Conservation (phyloP, 1,140 invertebrate species). For the Adoxophyes honmai region DNA sequence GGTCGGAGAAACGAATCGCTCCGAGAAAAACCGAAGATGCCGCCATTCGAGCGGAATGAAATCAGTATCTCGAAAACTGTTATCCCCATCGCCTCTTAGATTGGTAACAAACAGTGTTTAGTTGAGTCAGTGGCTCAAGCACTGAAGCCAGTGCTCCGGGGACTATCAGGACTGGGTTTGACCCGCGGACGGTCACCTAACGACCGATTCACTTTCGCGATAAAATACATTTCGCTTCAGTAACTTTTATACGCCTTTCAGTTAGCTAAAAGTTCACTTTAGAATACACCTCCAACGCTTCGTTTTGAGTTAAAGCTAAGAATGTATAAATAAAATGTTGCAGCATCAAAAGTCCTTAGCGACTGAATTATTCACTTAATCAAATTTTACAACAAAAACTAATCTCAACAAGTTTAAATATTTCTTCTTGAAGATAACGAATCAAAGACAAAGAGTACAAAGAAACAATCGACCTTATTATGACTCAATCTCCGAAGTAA, state of each 20-base stretch:
- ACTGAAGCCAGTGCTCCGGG: conserved; percentile 2
- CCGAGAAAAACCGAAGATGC: conserved; percentile 4
- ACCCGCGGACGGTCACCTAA: conserved; percentile 10
- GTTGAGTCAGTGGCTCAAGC: conserved; percentile 11
- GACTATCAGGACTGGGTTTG: conserved; percentile 5
- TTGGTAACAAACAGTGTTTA: conserved; percentile 14
- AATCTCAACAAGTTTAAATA: conserved; percentile 11
- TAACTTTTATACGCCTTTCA: conserved; percentile 4
- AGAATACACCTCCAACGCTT: no score
- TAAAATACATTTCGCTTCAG: conserved; percentile 3
- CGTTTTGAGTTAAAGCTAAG: no score
- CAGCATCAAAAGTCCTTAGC: not conserved
- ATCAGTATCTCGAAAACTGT: conserved; percentile 13
- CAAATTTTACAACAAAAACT: not conserved
- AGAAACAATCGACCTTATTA: conserved; percentile 9
- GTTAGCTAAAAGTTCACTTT: not conserved
- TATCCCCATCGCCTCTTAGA: not conserved
- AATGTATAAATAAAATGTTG: not conserved
- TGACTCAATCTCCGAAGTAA: conserved; percentile 10
- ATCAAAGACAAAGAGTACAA: conserved; percentile 6
- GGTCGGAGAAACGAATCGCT: conserved; percentile 1
- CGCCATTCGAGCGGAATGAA: not conserved
- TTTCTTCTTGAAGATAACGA: not conserved
- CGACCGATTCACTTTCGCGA: not conserved
- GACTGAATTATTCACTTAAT: not conserved